A percentile compares a stretch with the other conserved stretches of the same genome.
These are phyloP conservation scores for Xanthorhoe spadicearia DNA, from an alignment of 2,888 invertebrate species.

Conservation along the genomic window DNA sequence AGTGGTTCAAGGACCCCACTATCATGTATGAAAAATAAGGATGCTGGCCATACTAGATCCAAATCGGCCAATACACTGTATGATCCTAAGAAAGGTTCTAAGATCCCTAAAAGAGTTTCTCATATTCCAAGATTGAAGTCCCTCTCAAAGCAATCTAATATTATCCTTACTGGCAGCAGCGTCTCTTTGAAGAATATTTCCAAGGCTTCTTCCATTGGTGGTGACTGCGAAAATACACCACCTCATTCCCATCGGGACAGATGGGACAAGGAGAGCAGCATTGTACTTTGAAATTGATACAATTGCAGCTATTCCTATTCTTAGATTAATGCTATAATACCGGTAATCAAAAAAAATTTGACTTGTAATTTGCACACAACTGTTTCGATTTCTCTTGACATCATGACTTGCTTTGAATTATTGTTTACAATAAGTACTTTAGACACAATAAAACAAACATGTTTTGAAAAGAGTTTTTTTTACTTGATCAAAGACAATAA, in stretches of 20 bases:
- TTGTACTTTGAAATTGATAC: constrained; percentile 65
- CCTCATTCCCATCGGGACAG: constrained; percentile 77
- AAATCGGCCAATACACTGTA: constrained; percentile 74
- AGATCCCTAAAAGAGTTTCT: constrained; percentile 66
- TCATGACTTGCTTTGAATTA: constrained; percentile 45
- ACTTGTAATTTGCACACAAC: constrained; percentile 23
- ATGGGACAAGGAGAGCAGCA: constrained; percentile 81
- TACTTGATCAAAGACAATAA: too few relatives aligned
- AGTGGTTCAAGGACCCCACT: constrained; percentile 76
- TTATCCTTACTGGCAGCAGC: constrained; percentile 61
- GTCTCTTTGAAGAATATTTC: constrained; percentile 71
- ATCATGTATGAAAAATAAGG: constrained; percentile 82
- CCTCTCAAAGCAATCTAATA: constrained; percentile 61
- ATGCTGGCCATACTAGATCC: constrained; percentile 68
- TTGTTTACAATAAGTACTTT: constrained; percentile 49
- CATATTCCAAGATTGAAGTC: constrained; percentile 78
- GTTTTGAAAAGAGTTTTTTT: constrained; percentile 29
- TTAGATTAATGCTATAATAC: constrained; percentile 9
- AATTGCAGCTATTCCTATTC: constrained; percentile 14
- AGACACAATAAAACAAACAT: constrained; percentile 44
- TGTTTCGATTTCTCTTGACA: constrained; percentile 38
- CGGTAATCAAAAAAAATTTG: constrained; percentile 30
- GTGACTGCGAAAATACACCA: constrained; percentile 81
- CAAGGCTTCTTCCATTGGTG: constrained; percentile 61
- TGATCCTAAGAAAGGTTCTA: constrained; percentile 62